phyloP scores from a whole-genome alignment of 2,113 vertebrate genomes.

The Clinocottus analis region DNA sequence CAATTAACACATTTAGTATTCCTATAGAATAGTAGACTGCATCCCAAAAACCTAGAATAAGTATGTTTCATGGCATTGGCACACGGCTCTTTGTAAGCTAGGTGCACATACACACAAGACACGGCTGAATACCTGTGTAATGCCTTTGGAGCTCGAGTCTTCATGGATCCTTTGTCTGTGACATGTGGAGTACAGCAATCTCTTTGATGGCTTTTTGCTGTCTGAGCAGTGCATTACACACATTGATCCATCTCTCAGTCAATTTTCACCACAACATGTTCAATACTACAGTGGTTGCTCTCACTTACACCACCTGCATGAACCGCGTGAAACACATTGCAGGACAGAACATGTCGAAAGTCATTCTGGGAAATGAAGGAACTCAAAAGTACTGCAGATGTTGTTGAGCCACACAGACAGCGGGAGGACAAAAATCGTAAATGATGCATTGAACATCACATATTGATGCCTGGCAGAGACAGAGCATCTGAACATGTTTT shows the following conservation, averaged over 20 bases:
- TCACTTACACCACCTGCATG: slow-evolving; percentile 34
- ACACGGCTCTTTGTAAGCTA: not conserved
- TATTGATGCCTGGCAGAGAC: slow-evolving; percentile 43
- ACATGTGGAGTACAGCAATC: slow-evolving; percentile 22
- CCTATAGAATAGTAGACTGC: not conserved
- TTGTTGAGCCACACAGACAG: slow-evolving; percentile 17
- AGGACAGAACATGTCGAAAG: slow-evolving; percentile 47
- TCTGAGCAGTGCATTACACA: slow-evolving; percentile 29
- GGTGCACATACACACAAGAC: not conserved
- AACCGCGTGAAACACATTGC: slow-evolving; percentile 43
- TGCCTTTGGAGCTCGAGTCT: slow-evolving; percentile 13
- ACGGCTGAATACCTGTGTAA: slow-evolving; percentile 21
- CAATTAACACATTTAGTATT: not conserved
- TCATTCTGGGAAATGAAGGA: slow-evolving; percentile 52
- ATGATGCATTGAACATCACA: slow-evolving; percentile 56
- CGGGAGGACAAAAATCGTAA: slow-evolving; percentile 35
- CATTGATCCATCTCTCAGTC: slow-evolving; percentile 37
- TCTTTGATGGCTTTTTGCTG: slow-evolving; percentile 12
- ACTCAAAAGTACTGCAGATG: slow-evolving; percentile 36
- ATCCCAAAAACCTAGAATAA: slow-evolving; percentile 3
- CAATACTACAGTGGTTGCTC: slow-evolving; percentile 20
- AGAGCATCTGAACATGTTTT: slow-evolving; percentile 11
- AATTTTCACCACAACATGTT: slow-evolving; percentile 23
- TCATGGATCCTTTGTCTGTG: slow-evolving; percentile 22
- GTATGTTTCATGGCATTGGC: not conserved